Conservation (phyloP, 2,888 invertebrate species). For the Gonocerus acuteangulatus region DNA sequence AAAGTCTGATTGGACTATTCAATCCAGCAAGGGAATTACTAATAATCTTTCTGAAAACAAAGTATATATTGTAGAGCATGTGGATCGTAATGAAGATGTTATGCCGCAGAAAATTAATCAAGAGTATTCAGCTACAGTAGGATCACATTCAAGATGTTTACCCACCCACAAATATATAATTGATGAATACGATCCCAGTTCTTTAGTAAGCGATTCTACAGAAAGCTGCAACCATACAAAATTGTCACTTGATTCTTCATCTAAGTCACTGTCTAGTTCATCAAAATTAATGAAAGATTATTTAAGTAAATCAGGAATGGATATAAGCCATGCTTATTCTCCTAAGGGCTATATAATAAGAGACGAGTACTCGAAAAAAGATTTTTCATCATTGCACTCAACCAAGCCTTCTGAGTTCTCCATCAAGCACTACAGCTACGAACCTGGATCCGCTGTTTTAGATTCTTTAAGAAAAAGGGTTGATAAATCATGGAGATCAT, state of each 20-base stretch:
- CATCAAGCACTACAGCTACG: neutral
- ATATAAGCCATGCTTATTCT: slow-evolving; percentile 7
- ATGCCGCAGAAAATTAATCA: too few species aligned
- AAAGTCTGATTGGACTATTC: too few species aligned
- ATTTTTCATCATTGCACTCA: slow-evolving; percentile 2
- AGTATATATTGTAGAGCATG: too few species aligned
- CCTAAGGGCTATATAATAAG: slow-evolving; percentile 6
- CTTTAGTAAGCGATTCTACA: neutral
- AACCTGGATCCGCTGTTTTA: slow-evolving; percentile 5
- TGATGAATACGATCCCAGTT: neutral
- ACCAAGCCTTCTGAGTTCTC: neutral
- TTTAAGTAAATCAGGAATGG: slow-evolving; percentile 1
- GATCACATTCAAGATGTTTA: neutral
- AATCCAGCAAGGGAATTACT: too few species aligned
- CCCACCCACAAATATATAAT: slow-evolving; percentile 5
- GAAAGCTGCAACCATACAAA: neutral
- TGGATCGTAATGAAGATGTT: too few species aligned
- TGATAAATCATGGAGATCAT: slow-evolving; percentile 19
- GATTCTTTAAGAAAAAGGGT: slow-evolving; percentile 16
- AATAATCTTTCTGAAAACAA: too few species aligned
- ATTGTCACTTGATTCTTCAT: neutral
- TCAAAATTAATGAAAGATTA: slow-evolving; percentile 13
- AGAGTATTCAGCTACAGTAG: slow-evolving; percentile 27
- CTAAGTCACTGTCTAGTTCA: neutral
- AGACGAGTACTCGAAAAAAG: slow-evolving; percentile 20